Evolutionary conservation across 2,797 vertebrate genomes (phyloP).

Genomic region (Babyrousa celebensis): DNA sequence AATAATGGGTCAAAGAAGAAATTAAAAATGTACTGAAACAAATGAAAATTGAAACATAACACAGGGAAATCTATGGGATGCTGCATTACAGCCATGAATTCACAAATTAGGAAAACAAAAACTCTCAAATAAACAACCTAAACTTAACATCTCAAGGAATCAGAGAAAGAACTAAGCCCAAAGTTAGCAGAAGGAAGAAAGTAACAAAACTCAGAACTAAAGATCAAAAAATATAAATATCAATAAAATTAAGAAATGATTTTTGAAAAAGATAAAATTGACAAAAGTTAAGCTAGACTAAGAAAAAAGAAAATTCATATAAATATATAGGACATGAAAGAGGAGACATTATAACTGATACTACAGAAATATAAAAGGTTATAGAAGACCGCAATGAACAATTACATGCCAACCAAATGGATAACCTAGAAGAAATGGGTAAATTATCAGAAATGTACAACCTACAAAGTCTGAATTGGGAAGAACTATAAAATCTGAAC

Average conservation of each 20-base stretch:
- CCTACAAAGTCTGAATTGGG: too few species aligned
- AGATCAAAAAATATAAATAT: not conserved
- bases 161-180: not conserved
- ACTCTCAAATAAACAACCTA: not conserved
- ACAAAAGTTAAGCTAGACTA: not conserved
- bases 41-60: not conserved
- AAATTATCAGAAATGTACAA: too few species aligned
- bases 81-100: not conserved
- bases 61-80: not conserved
- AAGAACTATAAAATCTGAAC: too few species aligned
- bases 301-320: not conserved
- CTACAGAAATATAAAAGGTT: not conserved
- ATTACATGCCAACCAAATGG: not conserved
- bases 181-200: not conserved
- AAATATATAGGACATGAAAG: not conserved
- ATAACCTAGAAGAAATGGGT: too few species aligned
- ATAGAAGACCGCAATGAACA: not conserved
- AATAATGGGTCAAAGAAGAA: not conserved
- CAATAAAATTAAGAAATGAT: not conserved
- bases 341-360: not conserved
- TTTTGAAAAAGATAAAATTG: slow-evolving; percentile 1
- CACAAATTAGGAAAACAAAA: not conserved
- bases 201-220: not conserved
- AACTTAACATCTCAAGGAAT: not conserved
- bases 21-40: not conserved